Evolutionary conservation across 64 coral and sea anemone species (phyloP).

Genomic region (Actinia equina): DNA sequence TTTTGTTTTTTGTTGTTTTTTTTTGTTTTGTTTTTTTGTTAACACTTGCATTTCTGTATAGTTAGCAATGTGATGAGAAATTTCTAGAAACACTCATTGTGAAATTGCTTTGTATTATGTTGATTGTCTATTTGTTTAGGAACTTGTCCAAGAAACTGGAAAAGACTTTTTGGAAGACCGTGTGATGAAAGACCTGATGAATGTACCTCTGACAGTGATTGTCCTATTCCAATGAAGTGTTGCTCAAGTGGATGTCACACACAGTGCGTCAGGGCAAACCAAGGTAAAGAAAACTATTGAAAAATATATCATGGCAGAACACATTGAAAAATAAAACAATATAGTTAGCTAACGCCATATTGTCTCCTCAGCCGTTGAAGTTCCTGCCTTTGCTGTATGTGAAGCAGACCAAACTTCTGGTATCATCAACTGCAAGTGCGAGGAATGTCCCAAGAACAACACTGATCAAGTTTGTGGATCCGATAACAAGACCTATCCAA

Average conservation of each 20-base stretch:
- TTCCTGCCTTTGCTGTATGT: not conserved
- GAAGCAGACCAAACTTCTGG: not conserved
- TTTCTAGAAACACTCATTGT: not conserved
- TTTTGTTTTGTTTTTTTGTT: too few relatives aligned
- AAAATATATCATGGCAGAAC: too few relatives aligned
- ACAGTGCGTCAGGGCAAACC: too few relatives aligned
- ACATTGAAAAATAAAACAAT: too few relatives aligned
- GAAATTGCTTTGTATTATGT: not conserved
- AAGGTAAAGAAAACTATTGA: too few relatives aligned
- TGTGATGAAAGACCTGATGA: not conserved
- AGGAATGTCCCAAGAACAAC: not conserved
- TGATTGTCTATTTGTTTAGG: not conserved
- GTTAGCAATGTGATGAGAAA: too few relatives aligned
- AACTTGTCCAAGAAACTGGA: not conserved
- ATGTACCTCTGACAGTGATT: not conserved
- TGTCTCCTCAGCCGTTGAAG: not conserved
- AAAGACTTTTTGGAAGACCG: not conserved
- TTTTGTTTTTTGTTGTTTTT: too few relatives aligned
- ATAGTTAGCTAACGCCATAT: too few relatives aligned
- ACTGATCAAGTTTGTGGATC: conserved; percentile 41
- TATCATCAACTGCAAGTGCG: conserved; percentile 5
- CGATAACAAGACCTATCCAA: conserved; percentile 20
- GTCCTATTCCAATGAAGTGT: not conserved
- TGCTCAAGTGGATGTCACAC: not conserved
- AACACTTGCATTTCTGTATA: too few relatives aligned